Base-by-base conservation (phyloP, 2,113 vertebrate genomes). In the Paradisaea rubra region DNA sequence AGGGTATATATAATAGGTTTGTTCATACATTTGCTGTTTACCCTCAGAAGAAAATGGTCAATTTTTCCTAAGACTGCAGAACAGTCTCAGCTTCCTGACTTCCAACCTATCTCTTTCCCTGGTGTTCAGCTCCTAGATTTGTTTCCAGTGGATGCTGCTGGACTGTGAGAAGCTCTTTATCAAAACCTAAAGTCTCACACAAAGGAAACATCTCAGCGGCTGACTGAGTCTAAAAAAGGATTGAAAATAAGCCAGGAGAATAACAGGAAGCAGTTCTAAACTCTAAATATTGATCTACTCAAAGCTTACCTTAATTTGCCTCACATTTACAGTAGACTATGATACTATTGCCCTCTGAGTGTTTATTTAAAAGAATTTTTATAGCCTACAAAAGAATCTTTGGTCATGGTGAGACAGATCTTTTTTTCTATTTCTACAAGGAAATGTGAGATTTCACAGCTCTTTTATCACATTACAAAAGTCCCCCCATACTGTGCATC, bases 241-340 rank as follows among this genome's bases (percentile, higher is more conserved):
- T 71, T 93, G 80, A 94, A 94, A 89, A 73, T 76, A 77, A 86
- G 31, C 14, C 35, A 60, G 53, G 33, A 85, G 65, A 96, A 92
- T 87, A 95, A 96, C 88, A 96, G 94, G 94, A 96, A 96, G 59
- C 49, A 74, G 59, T 63, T 87, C 81, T 79, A 69, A 86, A 91
- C 68, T 82, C 61, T 89, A 86, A 93, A 93, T 90, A 81, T 35
- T 66, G 35, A 60, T 61, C 44, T 81, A 56, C 49, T n/a, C 19
- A 69, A 86, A 92, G 47, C 13, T 86, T 79, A 47, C 20, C 20
- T 37, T 63, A 56, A 79, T 74, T 89, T 1, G 37, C 25, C 19
- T 24, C 52, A 76, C 13, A 60, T 41, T 88, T 72, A 33, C 9
- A 37, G 35, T 11, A 86, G 33, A 27, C 19, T 44, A 2, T 73